Percentiles rank a stretch among this genome's conserved stretches.
Evolutionary conservation across 2,888 invertebrate genomes (phyloP).

Genomic region (Diarsia brunnea): DNA sequence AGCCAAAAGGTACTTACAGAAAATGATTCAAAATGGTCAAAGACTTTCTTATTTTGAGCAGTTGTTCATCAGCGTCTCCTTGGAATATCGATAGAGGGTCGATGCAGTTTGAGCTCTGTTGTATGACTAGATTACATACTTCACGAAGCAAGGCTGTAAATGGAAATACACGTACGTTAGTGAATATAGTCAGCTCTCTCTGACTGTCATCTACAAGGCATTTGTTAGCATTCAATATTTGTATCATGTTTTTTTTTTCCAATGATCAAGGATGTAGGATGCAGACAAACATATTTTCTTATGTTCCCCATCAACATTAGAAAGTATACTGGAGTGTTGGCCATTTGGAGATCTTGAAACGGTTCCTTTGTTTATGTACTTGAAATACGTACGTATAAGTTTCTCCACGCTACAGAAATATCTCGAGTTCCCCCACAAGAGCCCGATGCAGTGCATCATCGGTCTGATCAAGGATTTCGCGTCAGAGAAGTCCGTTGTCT

Average conservation of each 20-base stretch:
- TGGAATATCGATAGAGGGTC: conserved; percentile 96
- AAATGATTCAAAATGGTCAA: conserved; percentile 89
- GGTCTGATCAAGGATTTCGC: conserved; percentile 91
- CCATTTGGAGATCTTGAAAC: not conserved
- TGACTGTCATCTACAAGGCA: not conserved
- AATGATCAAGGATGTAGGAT: too few relatives aligned
- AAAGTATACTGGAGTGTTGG: not conserved
- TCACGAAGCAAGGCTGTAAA: conserved; percentile 94
- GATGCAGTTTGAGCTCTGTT: conserved; percentile 93
- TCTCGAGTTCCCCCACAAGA: conserved; percentile 96
- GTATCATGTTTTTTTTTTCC: not conserved
- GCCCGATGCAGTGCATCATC: conserved; percentile 94
- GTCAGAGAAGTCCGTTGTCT: conserved; percentile 93
- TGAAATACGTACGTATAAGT: conserved; percentile 83
- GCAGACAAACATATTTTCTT: not conserved
- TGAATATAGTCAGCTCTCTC: not conserved
- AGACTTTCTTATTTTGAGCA: conserved; percentile 90
- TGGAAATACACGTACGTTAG: conserved; percentile 11
- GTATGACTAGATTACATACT: conserved; percentile 95
- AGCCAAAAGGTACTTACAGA: conserved; percentile 87
- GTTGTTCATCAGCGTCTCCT: conserved; percentile 95
- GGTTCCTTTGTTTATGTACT: not conserved
- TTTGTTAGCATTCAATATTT: not conserved
- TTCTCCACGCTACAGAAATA: conserved; percentile 93
- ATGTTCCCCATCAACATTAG: not conserved